Base-by-base conservation (phyloP, 1,140 invertebrate genomes). In the Thalassaphorura encarpata region DNA sequence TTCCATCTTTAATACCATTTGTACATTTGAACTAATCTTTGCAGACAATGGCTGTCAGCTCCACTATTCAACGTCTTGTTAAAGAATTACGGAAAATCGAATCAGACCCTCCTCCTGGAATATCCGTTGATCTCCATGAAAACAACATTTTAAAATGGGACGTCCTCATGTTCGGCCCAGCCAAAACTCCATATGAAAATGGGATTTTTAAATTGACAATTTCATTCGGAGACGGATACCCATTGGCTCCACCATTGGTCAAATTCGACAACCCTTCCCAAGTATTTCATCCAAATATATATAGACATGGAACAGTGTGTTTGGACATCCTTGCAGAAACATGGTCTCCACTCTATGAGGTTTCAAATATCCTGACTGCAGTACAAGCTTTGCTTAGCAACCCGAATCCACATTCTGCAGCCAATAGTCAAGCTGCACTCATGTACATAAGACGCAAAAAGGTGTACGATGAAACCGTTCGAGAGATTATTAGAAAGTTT, bases 261-360 rank as follows among this genome's bases (percentile, higher is more conserved):
- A 72, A 78, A 68, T 83, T 83, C 71, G 72, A 80, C n/a, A 36
- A 36, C 33, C 33, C 33, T n/a, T 81, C 81, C 2, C 78, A 78
- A 69, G 79, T 78, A 80, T 83, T 83, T 71, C 81, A 83, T 69
- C 82, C 82, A 39, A 83, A 83, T 73, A 77, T 83, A 28, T 84
- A 84, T 71, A 78, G 79, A 19, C 79, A 83, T 73, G 81, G 81
- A 57, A 78, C 77, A 63, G 84, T 83, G 70, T 83, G 81, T 72
- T 68, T 83, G 61, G 81, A 83, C 69, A 83, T 83, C 62, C 67
- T 50, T 19, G 76, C 82, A 70, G 82, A 83, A 64, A 73, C 78
- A 67, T 70, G 80, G 80, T 79, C 78, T 67, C 80, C 82, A 33
- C 82, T 80, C 19, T 84, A 84, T 69, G 82, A 83, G 70, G 82